phyloP scores from a whole-genome alignment of 2,113 vertebrate genomes.

The Mesocricetus auratus region DNA sequence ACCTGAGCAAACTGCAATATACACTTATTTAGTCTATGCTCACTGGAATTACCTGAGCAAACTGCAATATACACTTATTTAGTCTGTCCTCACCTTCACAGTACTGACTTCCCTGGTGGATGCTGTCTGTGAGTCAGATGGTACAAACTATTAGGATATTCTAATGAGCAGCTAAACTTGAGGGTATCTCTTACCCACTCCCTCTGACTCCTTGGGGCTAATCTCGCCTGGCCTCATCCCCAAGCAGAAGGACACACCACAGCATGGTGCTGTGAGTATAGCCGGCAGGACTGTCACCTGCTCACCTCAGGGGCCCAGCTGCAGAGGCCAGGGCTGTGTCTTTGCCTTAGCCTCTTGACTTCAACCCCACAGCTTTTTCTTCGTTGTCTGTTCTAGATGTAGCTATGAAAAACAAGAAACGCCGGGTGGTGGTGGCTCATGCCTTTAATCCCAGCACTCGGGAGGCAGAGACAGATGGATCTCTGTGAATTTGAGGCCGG shows the following conservation, averaged over 20 bases:
- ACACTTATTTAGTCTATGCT: too few species aligned
- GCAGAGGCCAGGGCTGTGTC: neutral
- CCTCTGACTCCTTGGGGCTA: neutral
- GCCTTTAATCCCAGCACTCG: too few species aligned
- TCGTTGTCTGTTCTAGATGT: neutral
- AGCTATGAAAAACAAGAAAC: constrained; percentile 55
- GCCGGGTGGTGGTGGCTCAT: too few species aligned
- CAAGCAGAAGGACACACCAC: neutral
- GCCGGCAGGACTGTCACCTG: neutral
- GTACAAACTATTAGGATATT: neutral
- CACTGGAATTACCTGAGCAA: neutral
- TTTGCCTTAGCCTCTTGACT: neutral
- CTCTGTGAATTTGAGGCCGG: too few species aligned
- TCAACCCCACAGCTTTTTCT: neutral
- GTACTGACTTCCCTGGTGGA: neutral
- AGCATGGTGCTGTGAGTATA: neutral
- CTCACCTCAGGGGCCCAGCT: neutral
- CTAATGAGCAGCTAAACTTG: neutral
- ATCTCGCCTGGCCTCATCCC: neutral
- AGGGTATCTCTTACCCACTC: neutral
- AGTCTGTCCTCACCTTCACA: too few species aligned
- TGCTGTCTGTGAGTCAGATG: neutral
- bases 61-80: too few species aligned
- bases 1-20: neutral
- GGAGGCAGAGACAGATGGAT: too few species aligned